These are phyloP conservation scores for Meda fulgida DNA, from an alignment of 2,797 vertebrate species.

Conservation along the genomic window DNA sequence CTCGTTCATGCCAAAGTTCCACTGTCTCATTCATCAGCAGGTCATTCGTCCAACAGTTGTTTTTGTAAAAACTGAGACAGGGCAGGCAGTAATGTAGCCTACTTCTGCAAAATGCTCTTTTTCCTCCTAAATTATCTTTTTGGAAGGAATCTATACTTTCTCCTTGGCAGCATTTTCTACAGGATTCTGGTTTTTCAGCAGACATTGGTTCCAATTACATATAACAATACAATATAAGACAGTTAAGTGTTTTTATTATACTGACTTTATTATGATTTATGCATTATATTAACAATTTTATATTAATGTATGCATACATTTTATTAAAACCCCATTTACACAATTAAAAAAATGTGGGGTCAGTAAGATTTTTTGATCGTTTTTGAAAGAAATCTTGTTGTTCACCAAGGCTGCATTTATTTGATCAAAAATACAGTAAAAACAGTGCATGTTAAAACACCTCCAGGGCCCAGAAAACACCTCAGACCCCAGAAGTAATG, in stretches of 20 bases:
- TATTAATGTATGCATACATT: neutral
- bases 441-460: no score
- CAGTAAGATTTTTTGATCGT: no score
- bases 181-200: no score
- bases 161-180: neutral
- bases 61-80: neutral
- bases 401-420: no score
- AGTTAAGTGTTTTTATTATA: neutral
- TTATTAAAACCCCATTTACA: neutral
- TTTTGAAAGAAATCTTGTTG: no score
- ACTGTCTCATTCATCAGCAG: constrained; percentile 1
- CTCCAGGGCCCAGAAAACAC: no score
- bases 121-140: neutral
- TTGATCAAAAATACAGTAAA: no score
- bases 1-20: neutral
- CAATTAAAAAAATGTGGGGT: neutral
- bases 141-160: neutral
- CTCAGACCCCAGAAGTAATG: no score
- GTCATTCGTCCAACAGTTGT: neutral
- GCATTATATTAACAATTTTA: neutral
- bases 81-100: neutral
- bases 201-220: neutral
- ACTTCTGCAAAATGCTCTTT: neutral
- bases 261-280: neutral
- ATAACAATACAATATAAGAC: neutral